Evolutionary conservation across 2,797 vertebrate species (phyloP), one percentile per base, ranked within the genome.

Genomic region (Premnoplex brunnescens): DNA sequence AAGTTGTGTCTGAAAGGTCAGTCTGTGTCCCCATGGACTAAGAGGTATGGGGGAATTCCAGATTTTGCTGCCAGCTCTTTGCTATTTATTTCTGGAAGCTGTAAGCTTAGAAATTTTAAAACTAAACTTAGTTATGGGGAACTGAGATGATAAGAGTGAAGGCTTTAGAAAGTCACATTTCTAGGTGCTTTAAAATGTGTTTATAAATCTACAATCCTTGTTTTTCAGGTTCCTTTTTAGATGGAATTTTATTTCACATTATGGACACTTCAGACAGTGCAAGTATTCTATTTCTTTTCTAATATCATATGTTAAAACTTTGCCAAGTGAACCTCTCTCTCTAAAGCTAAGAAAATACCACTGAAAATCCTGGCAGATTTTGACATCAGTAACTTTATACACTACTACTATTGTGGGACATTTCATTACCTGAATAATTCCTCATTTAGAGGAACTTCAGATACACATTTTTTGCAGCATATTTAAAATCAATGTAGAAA

Each of bases 71-170:
- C 39, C 46, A 91, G 43, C 51, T 91, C 88, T 43, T 68, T 84
- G 34, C 37, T 82, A 69, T 69, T 88, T 94, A 72, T 92, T 93
- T 93, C 66, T 81, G 62, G 66, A 92, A 84, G 76, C 5, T 78
- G 39, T 75, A 81, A 69, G 27, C 28, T 92, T 85, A 80, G n/a
- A 51, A 27, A 68, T 78, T 84, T 77, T 74, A 78, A 16, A 87
- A 49, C 54, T 71, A 71, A 67, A 77, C 41, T 92, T 71, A 60
- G 19, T 76, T 73, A 68, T 21, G 34, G 32, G 39, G 52, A 88
- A 77, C 67, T 43, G 66, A 86, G 43, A 85, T 44, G 8, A 26
- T 59, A 55, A 49, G 28, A 87, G 24, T 46, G n/a, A 91, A 54
- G 10, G 41, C 5, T 91, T 92, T 78, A 79, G 41, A 78, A 94